Evolutionary conservation across 2,113 vertebrate species (phyloP).

Genomic region (Aphelocoma coerulescens): DNA sequence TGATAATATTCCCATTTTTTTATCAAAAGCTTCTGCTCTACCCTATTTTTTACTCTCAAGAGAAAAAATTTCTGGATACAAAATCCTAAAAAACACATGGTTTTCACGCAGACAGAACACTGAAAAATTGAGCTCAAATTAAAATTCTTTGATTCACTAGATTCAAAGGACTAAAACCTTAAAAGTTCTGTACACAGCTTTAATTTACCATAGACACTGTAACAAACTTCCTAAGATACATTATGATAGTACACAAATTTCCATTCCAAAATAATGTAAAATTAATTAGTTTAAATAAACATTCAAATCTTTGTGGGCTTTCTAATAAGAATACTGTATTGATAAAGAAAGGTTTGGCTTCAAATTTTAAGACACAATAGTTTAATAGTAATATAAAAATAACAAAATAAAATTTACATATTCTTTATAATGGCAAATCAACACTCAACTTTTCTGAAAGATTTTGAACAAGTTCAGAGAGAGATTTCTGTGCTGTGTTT

Average conservation of each 20-base stretch:
- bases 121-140: background rate
- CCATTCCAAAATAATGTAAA: background rate
- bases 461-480: background rate
- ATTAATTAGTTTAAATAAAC: background rate
- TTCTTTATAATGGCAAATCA: background rate
- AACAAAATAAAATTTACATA: background rate
- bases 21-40: background rate
- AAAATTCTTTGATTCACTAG: background rate
- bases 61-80: background rate
- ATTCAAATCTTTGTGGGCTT: background rate
- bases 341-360: slow-evolving; percentile 13
- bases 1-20: background rate
- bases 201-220: slow-evolving; percentile 9
- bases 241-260: background rate
- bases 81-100: background rate
- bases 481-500: slow-evolving; percentile 7
- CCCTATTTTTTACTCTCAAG: background rate
- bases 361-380: slow-evolving; percentile 9
- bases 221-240: slow-evolving; percentile 13
- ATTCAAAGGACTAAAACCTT: background rate
- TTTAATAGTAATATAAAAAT: slow-evolving; percentile 24
- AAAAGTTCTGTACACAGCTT: background rate
- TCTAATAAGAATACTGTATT: background rate
- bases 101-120: background rate
- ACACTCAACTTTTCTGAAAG: background rate